Evolutionary conservation across 2,888 invertebrate genomes (phyloP).

Genomic region (Ormyrus labotus): DNA sequence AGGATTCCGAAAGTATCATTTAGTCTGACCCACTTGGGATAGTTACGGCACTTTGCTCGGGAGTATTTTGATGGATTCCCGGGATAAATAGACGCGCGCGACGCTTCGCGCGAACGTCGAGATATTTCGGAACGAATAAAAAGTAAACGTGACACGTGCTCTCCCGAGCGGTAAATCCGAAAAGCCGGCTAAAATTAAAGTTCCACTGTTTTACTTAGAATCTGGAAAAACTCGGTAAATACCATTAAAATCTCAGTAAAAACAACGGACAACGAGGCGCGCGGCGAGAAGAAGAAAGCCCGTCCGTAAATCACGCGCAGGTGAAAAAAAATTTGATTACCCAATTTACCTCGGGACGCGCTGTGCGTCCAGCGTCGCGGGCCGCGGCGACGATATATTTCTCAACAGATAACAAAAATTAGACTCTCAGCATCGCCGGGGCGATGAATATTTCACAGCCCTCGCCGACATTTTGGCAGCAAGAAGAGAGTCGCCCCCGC

Average conservation of each 20-base stretch:
- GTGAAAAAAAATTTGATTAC: constrained; percentile 17
- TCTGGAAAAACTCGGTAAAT: neutral
- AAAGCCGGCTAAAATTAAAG: neutral
- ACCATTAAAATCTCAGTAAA: constrained; percentile 28
- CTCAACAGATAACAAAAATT: constrained; percentile 22
- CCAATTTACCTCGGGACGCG: constrained; percentile 8
- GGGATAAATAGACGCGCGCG: neutral
- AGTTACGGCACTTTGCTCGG: constrained; percentile 4
- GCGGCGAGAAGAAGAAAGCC: constrained; percentile 9
- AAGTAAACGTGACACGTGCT: too few relatives aligned
- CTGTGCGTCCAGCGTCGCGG: neutral
- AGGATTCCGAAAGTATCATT: neutral
- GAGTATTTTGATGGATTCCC: constrained; percentile 4
- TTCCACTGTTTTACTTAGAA: neutral
- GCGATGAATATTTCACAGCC: constrained; percentile 31
- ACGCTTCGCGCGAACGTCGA: neutral
- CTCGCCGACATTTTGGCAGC: neutral
- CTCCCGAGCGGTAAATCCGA: too few relatives aligned
- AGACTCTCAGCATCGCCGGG: neutral
- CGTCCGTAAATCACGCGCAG: neutral
- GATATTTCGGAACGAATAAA: neutral
- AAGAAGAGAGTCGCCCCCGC: constrained; percentile 3
- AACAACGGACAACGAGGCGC: neutral
- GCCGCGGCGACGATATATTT: neutral
- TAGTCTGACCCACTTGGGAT: neutral